phyloP scores from a whole-genome alignment of 2,113 vertebrate species.

The Corynorhinus townsendii region DNA sequence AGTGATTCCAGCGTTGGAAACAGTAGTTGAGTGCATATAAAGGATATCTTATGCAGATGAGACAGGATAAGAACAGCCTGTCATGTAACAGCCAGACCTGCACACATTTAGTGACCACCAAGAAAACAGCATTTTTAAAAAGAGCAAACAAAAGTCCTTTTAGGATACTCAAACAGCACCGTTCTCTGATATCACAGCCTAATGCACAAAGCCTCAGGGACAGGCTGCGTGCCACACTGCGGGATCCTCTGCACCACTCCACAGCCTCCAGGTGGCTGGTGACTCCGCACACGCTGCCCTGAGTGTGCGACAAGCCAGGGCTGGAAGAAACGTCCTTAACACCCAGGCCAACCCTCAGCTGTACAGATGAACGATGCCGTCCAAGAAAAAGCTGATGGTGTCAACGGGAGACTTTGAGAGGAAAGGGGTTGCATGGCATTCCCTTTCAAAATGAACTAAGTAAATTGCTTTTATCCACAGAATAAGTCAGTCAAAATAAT shows the following conservation, averaged over 20 bases:
- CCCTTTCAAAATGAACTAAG: background rate
- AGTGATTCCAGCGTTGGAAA: background rate
- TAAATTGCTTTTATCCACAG: background rate
- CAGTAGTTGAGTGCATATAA: background rate
- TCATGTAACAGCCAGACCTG: background rate
- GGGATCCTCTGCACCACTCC: background rate
- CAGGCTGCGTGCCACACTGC: no score
- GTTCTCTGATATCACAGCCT: background rate
- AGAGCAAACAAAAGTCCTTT: background rate
- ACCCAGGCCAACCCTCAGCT: background rate
- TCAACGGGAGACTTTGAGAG: background rate
- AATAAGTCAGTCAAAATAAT: constrained; percentile 13
- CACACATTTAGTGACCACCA: background rate
- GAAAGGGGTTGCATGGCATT: background rate
- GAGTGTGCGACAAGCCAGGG: background rate
- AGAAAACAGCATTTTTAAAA: background rate
- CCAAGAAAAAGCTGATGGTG: background rate
- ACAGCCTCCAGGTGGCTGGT: background rate
- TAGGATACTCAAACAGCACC: background rate
- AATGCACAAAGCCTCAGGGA: background rate
- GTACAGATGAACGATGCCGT: background rate
- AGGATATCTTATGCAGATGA: background rate
- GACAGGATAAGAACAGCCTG: background rate
- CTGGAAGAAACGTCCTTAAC: background rate
- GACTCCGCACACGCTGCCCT: background rate